phyloP scores from a whole-genome alignment of 2,888 invertebrate species.

The Cetonia aurata region DNA sequence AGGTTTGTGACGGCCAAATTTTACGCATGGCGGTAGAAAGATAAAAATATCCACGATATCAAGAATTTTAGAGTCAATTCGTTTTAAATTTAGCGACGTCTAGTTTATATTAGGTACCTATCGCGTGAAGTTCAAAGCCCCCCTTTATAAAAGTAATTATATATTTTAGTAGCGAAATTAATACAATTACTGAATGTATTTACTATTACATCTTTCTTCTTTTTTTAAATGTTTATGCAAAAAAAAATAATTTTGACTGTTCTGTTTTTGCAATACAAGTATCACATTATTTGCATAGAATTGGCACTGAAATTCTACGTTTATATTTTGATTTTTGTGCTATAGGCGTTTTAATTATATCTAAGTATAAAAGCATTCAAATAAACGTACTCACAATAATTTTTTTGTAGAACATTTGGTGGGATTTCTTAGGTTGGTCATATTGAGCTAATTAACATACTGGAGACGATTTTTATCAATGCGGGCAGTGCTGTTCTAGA shows the following conservation, averaged over 20 bases:
- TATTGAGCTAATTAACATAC: too few relatives aligned
- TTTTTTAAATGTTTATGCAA: too few relatives aligned
- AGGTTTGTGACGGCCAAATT: too few relatives aligned
- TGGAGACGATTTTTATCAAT: too few relatives aligned
- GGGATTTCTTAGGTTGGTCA: too few relatives aligned
- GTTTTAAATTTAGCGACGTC: constrained; percentile 26
- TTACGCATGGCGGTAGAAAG: background rate
- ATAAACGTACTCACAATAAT: too few relatives aligned
- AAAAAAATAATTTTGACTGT: too few relatives aligned
- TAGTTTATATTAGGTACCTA: constrained; percentile 13
- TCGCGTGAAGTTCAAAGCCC: constrained; percentile 25
- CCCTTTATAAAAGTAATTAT: background rate
- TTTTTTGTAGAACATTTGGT: too few relatives aligned
- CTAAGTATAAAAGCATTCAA: background rate
- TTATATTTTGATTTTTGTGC: too few relatives aligned
- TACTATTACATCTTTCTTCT: background rate
- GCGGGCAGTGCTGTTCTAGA: too few relatives aligned
- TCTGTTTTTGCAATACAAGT: background rate
- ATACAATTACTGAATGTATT: background rate
- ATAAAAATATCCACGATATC: constrained; percentile 14
- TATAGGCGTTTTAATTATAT: too few relatives aligned
- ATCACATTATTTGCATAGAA: background rate
- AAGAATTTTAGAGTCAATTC: constrained; percentile 19
- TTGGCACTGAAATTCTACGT: background rate
- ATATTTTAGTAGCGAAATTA: too few relatives aligned